Evolutionary conservation across 2,113 vertebrate species (phyloP).

Genomic region (Illadopsis cleaveri): DNA sequence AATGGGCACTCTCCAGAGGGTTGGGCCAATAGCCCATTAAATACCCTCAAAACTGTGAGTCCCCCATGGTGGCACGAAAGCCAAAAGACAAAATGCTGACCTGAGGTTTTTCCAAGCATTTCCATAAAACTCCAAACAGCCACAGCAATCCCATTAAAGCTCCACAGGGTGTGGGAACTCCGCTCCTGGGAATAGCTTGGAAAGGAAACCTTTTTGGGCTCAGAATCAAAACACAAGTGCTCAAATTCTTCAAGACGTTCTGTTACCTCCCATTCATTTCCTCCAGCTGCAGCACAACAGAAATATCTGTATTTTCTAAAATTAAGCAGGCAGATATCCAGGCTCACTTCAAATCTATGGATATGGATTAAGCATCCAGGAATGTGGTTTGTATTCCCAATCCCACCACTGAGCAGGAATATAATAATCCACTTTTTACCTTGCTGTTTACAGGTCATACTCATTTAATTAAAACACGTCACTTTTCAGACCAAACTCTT

Average conservation of each 20-base stretch:
- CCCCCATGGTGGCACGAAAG: rapidly evolving
- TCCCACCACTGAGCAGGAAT: not conserved
- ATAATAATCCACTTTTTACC: not conserved
- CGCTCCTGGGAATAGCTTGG: not conserved
- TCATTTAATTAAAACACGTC: not conserved
- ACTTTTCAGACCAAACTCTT: not conserved
- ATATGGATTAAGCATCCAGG: not conserved
- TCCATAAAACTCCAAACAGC: not conserved
- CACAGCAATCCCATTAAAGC: not conserved
- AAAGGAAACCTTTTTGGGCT: not conserved
- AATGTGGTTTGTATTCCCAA: not conserved
- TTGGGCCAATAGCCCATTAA: not conserved
- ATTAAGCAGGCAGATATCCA: not conserved
- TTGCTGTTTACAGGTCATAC: not conserved
- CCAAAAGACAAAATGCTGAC: not conserved
- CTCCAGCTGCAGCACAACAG: not conserved
- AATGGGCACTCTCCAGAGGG: not conserved
- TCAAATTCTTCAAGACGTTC: not conserved
- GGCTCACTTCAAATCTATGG: not conserved
- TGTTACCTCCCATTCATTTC: not conserved
- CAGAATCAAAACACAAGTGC: not conserved
- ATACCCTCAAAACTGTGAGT: not conserved
- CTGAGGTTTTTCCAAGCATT: not conserved
- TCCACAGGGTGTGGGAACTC: not conserved
- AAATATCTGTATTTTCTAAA: not conserved